A percentile compares a stretch with the other conserved stretches of the same genome.
These are phyloP conservation scores for Aspidiotus rigidus DNA, from an alignment of 2,888 invertebrate species.

Conservation along the genomic window DNA sequence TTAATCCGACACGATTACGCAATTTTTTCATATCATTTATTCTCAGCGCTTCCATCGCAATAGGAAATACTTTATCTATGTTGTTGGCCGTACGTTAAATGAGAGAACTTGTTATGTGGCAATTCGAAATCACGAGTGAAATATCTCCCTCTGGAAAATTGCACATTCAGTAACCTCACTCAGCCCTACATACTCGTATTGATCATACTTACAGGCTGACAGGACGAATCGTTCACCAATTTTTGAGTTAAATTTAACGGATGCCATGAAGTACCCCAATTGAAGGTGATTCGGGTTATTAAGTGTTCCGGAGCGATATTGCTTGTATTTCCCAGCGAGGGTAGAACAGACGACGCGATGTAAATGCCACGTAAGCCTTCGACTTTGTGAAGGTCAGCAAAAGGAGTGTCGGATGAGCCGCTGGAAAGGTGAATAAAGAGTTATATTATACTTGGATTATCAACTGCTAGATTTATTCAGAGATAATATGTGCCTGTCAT, in stretches of 20 bases:
- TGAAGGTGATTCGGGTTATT: constrained; percentile 70
- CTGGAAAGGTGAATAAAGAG: constrained; percentile 46
- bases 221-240: constrained; percentile 17
- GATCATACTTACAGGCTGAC: constrained; percentile 27
- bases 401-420: constrained; percentile 66
- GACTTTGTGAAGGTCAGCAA: constrained; percentile 79
- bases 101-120: too few relatives aligned
- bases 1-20: too few relatives aligned
- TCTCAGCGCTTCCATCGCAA: too few relatives aligned
- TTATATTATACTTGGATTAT: neutral
- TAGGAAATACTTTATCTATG: too few relatives aligned
- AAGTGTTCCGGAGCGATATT: constrained; percentile 64
- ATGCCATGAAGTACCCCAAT: constrained; percentile 78
- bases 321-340: constrained; percentile 45
- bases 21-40: too few relatives aligned
- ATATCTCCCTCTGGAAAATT: too few relatives aligned
- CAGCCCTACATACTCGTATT: neutral
- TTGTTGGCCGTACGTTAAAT: too few relatives aligned
- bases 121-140: too few relatives aligned
- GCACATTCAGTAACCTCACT: neutral
- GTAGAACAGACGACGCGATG: constrained; percentile 69
- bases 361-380: constrained; percentile 80
- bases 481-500: too few relatives aligned
- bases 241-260: constrained; percentile 46
- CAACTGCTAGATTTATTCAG: neutral